Evolutionary conservation across 2,888 invertebrate genomes (phyloP).

Genomic region (Agrotis clavis): DNA sequence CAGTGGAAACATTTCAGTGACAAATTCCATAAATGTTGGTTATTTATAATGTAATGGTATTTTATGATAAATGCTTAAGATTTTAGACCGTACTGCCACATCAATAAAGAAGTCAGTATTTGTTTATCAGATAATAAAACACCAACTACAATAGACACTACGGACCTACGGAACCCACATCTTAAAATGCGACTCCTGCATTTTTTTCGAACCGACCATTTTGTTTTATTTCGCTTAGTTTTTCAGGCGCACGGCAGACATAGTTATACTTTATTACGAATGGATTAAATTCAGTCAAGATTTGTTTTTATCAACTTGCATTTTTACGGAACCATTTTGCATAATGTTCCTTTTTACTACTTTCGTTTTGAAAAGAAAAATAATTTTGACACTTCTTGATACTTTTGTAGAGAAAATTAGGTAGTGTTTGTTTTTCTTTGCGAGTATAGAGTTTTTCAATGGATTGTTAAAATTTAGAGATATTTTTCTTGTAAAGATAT

Average conservation of each 20-base stretch:
- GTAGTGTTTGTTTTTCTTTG: neutral
- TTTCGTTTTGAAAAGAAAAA: slow-evolving; percentile 45
- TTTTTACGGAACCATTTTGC: slow-evolving; percentile 80
- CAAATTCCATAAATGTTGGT: neutral
- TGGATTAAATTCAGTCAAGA: slow-evolving; percentile 67
- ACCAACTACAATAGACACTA: neutral
- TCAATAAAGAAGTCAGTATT: neutral
- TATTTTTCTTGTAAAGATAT: too few relatives aligned
- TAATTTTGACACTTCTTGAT: slow-evolving; percentile 43
- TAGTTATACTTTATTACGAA: slow-evolving; percentile 71
- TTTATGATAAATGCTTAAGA: too few relatives aligned
- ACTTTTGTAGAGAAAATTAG: slow-evolving; percentile 14
- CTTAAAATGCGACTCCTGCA: slow-evolving; percentile 14
- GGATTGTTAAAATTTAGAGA: neutral
- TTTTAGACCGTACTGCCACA: too few relatives aligned
- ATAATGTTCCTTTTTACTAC: slow-evolving; percentile 73
- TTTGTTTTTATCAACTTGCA: slow-evolving; percentile 76
- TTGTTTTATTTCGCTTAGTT: slow-evolving; percentile 70
- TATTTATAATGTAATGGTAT: too few relatives aligned
- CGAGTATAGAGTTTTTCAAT: neutral
- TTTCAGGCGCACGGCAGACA: slow-evolving; percentile 60
- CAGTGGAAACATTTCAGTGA: neutral
- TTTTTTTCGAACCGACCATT: slow-evolving; percentile 69
- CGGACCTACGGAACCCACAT: slow-evolving; percentile 13
- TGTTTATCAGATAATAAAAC: neutral